phyloP scores from a whole-genome alignment of 1,140 invertebrate species.

The Drosophila tsacasi region DNA sequence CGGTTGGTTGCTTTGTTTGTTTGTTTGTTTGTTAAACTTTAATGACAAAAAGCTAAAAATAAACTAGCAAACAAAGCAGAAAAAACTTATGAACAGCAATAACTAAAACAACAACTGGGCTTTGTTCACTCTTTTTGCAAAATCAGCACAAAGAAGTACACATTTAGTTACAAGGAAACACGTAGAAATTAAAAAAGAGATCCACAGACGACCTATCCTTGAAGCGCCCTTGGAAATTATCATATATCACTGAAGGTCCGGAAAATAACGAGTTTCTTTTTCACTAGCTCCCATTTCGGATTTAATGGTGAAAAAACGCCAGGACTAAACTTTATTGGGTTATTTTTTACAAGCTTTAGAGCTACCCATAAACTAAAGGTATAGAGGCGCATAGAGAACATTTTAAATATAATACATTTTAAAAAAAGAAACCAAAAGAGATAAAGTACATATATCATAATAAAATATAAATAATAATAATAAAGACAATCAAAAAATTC shows the following conservation, averaged over 20 bases:
- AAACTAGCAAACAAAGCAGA: slow-evolving; percentile 44
- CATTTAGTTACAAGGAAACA: neutral
- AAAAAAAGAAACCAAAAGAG: no score
- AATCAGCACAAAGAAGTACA: slow-evolving; percentile 26
- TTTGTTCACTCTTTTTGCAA: slow-evolving; percentile 52
- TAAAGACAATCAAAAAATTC: neutral
- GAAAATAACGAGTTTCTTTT: neutral
- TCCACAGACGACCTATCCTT: slow-evolving; percentile 1
- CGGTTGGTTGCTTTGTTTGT: slow-evolving; percentile 26
- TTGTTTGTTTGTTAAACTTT: slow-evolving; percentile 82
- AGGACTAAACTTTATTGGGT: neutral
- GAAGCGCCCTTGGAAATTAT: slow-evolving; percentile 8
- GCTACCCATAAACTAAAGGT: neutral
- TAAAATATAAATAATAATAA: no score
- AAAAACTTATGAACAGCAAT: slow-evolving; percentile 29
- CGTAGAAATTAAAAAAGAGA: neutral
- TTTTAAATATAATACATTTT: neutral
- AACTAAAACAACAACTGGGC: slow-evolving; percentile 36
- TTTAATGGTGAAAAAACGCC: neutral
- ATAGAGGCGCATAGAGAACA: no score
- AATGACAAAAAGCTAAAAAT: slow-evolving; percentile 81
- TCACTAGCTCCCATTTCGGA: neutral
- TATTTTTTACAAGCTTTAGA: neutral
- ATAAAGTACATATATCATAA: no score
- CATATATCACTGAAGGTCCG: neutral